Evolutionary conservation across 2,113 vertebrate genomes (phyloP), one percentile per base, ranked within the genome.

Genomic region (Anthoscopus minutus): DNA sequence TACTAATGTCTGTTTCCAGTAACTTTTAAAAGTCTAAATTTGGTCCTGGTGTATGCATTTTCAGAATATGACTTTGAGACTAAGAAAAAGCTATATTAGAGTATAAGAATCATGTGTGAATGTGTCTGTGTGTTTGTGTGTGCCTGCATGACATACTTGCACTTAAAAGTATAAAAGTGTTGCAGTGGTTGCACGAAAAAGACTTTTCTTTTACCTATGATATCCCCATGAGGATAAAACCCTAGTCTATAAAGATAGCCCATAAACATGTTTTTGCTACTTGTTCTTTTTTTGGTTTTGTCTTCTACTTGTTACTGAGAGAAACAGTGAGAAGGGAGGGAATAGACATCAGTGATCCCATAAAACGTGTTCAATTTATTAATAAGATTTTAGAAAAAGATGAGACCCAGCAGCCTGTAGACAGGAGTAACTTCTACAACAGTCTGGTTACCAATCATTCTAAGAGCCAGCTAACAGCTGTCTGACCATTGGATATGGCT

Each of bases 401-500:
- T 95, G 83, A 96, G 80, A 96, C 58, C 86, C 87, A 73, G 94
- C 64, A 93, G 93, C 85, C 88, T 73, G 81, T 92, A 96, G 95
- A 88, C 94, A 91, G 85, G 87, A 86, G 80, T 95, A 90, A 96
- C 91, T 95, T 81, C 91, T 96, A 88, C 93, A 91, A 64, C 92
- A 88, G 92, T 24, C 78, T 92, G 84, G 94, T 92, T 97, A 96
- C 96, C 95, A 94, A 94, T 97, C 96, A 97, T 96, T 96, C 96
- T 95, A 57, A 95, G 94, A 96, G 96, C 95, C 95, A 97, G 96
- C 97, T 96, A 95, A 96, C 97, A 97, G 97, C 97, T 97, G 97
- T 96, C 97, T 95, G 95, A 92, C 96, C 96, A 97, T 96, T 93
- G 97, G 97, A 96, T 94, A 97, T 96, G 97, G 97, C 89, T 96